Evolutionary conservation across 2,888 invertebrate species (phyloP), one percentile per base, ranked within the genome.

Genomic region (Furcula furcula): DNA sequence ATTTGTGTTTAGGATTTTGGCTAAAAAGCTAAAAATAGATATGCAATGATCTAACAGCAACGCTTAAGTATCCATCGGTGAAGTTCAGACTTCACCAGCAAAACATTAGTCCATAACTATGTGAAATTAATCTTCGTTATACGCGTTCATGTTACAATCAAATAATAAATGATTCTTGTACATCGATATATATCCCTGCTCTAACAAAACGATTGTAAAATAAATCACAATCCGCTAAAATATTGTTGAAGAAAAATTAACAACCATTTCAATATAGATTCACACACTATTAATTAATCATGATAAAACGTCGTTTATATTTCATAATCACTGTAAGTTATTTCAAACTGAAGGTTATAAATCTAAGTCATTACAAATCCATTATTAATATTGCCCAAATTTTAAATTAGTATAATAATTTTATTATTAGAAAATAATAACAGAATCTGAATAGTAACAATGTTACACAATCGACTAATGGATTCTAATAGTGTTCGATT

Each of bases 241-340:
- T 26, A 46, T 49, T 48, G 34, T 44, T 46, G 5, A 6, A 39
- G 28, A 44, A 41, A 32, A 37, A 55, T 45, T 41, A 38, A 34
- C 36, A 46, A 36, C 31, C 5, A 34, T 41, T 47, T 29, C 43
- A 36, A 41, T 47, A 43, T 41, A 13, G n/a, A 31, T 44, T 33
- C 28, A 29, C 40, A 34, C 36, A 34, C 38, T 28, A 40, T 40
- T 56, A 46, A 52, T 56, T 45, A 44, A 44, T 42, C 36, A 39
- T 26, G 26, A 30, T 32, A 32, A 26, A 29, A 34, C 48, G 36
- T 43, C 23, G 33, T 20, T 22, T 25, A 31, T 34, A 32, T 42
- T 55, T 52, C 44, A 16, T 22, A 39, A 30, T 26, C 23, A 30
- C 39, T 33, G 30, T 29, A 34, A 26, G 11, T 36, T 31, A 20